phyloP scores from a whole-genome alignment of 2,797 vertebrate genomes.

The Balearica regulorum region DNA sequence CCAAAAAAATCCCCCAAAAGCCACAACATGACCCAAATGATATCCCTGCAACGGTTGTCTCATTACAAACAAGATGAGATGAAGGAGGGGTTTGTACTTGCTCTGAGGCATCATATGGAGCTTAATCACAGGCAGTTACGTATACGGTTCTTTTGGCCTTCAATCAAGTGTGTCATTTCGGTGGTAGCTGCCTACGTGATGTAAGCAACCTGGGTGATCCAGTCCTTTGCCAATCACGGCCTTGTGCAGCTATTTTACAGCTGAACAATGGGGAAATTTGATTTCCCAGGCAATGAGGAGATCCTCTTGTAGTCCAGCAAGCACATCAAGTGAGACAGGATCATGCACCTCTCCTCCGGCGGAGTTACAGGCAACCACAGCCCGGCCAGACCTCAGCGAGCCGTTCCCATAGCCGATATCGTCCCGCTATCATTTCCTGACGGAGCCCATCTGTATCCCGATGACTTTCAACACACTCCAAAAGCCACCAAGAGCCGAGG shows the following conservation, averaged over 20 bases:
- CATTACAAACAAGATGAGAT: conserved; percentile 36
- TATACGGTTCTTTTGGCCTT: conserved; percentile 61
- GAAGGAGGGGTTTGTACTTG: conserved; percentile 62
- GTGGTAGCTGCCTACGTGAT: conserved; percentile 66
- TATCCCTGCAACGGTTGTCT: conserved; percentile 41
- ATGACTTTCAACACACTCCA: not conserved
- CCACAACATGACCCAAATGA: conserved; percentile 47
- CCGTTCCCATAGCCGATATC: not conserved
- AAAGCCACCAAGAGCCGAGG: not conserved
- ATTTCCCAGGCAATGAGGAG: not conserved
- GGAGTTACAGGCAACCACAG: not conserved
- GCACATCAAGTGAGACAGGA: not conserved
- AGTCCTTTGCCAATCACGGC: conserved; percentile 15
- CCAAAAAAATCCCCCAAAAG: conserved; percentile 25
- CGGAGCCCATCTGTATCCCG: not conserved
- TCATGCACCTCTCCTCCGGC: not conserved
- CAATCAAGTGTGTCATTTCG: conserved; percentile 67
- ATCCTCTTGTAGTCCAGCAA: not conserved
- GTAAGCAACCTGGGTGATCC: conserved; percentile 41
- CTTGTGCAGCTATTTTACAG: conserved; percentile 19
- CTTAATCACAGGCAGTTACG: conserved; percentile 60
- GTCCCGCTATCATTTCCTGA: not conserved
- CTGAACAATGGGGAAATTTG: not conserved
- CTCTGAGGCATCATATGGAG: conserved; percentile 47
- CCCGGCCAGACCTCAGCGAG: not conserved